phyloP scores from a whole-genome alignment of 2,113 vertebrate genomes.

The Otocyon megalotis region DNA sequence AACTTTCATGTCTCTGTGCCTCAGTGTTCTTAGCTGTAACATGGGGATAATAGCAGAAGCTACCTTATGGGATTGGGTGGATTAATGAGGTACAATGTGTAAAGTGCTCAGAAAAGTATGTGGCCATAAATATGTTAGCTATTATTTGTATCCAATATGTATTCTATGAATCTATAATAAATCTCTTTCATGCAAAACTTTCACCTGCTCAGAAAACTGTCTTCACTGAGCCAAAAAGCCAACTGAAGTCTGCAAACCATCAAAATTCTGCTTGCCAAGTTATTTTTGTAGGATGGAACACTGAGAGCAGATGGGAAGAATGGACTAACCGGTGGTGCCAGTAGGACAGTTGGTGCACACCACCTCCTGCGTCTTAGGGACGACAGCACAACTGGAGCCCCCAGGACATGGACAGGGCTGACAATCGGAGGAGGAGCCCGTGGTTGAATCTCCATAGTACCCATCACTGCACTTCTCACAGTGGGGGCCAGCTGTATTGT shows the following conservation, averaged over 20 bases:
- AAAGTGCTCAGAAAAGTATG: neutral
- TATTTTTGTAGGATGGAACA: no score
- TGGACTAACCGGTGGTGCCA: constrained; percentile 93
- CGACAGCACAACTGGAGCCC: constrained; percentile 92
- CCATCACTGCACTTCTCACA: constrained; percentile 96
- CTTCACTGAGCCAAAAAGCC: neutral
- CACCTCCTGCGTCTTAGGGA: constrained; percentile 94
- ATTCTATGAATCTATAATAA: neutral
- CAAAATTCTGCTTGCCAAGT: rapidly evolving
- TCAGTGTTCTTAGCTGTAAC: neutral
- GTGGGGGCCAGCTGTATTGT: constrained; percentile 94
- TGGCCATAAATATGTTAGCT: neutral
- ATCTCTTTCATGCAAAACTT: neutral
- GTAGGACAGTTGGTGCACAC: constrained; percentile 97
- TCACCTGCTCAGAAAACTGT: neutral
- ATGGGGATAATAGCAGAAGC: neutral
- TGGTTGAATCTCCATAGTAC: constrained; percentile 94
- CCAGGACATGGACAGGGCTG: constrained; percentile 94
- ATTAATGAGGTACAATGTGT: neutral
- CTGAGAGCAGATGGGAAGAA: rapidly evolving
- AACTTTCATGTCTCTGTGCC: neutral
- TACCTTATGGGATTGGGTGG: neutral
- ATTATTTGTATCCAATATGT: neutral
- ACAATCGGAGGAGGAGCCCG: constrained; percentile 90
- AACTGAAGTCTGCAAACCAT: neutral